Base-by-base conservation (phyloP, 2,888 invertebrate genomes). In the Aelia acuminata region DNA sequence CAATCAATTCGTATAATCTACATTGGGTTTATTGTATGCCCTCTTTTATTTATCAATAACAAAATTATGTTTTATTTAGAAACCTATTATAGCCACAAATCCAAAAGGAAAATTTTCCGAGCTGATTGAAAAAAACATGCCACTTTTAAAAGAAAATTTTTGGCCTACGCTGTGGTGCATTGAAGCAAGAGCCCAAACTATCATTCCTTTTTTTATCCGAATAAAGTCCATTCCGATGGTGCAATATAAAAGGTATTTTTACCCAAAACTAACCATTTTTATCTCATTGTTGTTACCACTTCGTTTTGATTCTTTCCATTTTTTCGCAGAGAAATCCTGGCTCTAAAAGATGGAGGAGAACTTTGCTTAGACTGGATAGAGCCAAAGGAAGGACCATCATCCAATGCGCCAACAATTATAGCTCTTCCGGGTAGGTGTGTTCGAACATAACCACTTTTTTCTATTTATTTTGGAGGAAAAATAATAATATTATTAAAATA, bases 111-210 rank as follows among this genome's bases (percentile, higher is more conserved):
- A 94, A 88, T 95, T 96, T 91, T 94, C 94, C 88, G 92, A 93
- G 47, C 94, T 95, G 91, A 92, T 96, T 86, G 93, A 94, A 90
- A 93, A 93, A 50, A 94, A 94, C 91, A 94, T 96, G 90, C 95
- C 95, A 35, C 93, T 95, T 88, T 92, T 96, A 89, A 94, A 94
- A 91, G 94, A 94, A 92, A 95, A 94, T 92, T 96, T 95, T 92
- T 96, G 96, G 96, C 96, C 96, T 31, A 96, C 96, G 87, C 94
- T 96, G 89, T 97, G 96, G 96, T 96, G 96, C 91, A 95, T 96
- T 90, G 96, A 96, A 92, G 94, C 96, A 87, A 94, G 96, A 88
- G 94, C 95, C 85, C 96, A 96, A 92, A 96, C 96, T 4, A 94
- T 96, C 88, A 92, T 96, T 85, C 96, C 96, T 87, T 95, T 95